Base-by-base conservation (phyloP, 1,140 invertebrate genomes). In the Atta cephalotes region DNA sequence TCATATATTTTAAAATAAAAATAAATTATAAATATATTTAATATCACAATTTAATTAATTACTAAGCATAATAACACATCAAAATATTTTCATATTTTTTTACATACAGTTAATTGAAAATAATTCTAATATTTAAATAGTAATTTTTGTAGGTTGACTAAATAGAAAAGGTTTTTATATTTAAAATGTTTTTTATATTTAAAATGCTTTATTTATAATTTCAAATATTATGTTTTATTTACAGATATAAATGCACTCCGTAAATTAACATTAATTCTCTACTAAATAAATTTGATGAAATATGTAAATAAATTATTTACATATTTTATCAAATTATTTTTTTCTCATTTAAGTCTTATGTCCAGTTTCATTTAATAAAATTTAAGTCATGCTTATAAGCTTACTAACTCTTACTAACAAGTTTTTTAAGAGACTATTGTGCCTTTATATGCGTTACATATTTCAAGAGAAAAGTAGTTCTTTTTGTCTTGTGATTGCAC, bases 21-120 rank as follows among this genome's bases (percentile, higher is more conserved):
- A 31, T 68, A 35, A n/a, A 0, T 79, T n/a, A 39, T 35, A n/a
- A 12, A 4, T n/a, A n/a, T 45, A 28, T 18, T 63, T 9, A 21
- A 1, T 35, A 35, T 31, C 21, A 18, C 35, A 66, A 51, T 51
- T n/a, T 35, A 21, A 18, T 31, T 65, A 58, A 16, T 51, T 51
- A 51, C 3, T 68, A 45, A 45, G 28, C 12, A 3, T 16, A 58
- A n/a, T 10, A 45, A 62, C 25, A 62, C 12, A 7, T 21, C 58
- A 35, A 77, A 60, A 62, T 62, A 77, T 45, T 18, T 77, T 62
- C 10, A 39, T 14, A 77, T 25, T 39, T 62, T 62, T 25, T 62
- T 35, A n/a, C 16, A 16, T 9, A 28, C 4, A 77, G 1, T 35
- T 77, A 25, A 62, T 60, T 77, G 4, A 21, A 60, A 28, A 28